These are phyloP conservation scores for Catamblyrhynchus diadema DNA, from an alignment of 2,797 vertebrate genomes.

Conservation along the genomic window DNA sequence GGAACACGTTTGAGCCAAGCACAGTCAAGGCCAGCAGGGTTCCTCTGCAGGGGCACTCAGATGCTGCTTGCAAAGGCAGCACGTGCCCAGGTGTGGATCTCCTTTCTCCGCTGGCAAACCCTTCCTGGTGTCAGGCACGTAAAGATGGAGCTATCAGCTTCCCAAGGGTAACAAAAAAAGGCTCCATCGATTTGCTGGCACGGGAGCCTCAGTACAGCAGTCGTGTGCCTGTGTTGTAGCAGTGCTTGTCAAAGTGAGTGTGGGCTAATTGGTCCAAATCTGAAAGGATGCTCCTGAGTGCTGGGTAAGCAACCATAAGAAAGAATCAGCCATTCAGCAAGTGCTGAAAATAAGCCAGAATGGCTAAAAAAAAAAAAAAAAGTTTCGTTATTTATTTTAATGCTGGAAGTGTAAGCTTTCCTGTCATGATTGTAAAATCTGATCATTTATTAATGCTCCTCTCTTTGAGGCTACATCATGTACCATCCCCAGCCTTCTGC, in stretches of 20 bases:
- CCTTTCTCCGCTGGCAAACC: background rate
- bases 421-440: constrained; percentile 70
- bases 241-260: background rate
- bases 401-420: constrained; percentile 69
- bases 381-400: constrained; percentile 76
- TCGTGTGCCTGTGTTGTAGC: background rate
- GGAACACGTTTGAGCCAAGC: rapidly evolving
- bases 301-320: constrained; percentile 61
- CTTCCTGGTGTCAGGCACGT: rapidly evolving
- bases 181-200: background rate
- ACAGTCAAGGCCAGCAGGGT: rapidly evolving
- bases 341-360: constrained; percentile 65
- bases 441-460: constrained; percentile 73
- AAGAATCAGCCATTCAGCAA: constrained; percentile 57
- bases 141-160: background rate
- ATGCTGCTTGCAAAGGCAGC: background rate
- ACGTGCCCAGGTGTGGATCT: background rate
- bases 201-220: background rate
- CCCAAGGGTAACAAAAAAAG: background rate
- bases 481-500: constrained; percentile 19
- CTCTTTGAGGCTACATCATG: constrained; percentile 22
- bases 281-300: constrained; percentile 59
- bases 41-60: background rate
- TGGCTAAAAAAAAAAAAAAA: background rate
- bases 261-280: constrained; percentile 35